These are phyloP conservation scores for Manis javanica DNA, from an alignment of 2,797 vertebrate genomes.

Conservation along the genomic window DNA sequence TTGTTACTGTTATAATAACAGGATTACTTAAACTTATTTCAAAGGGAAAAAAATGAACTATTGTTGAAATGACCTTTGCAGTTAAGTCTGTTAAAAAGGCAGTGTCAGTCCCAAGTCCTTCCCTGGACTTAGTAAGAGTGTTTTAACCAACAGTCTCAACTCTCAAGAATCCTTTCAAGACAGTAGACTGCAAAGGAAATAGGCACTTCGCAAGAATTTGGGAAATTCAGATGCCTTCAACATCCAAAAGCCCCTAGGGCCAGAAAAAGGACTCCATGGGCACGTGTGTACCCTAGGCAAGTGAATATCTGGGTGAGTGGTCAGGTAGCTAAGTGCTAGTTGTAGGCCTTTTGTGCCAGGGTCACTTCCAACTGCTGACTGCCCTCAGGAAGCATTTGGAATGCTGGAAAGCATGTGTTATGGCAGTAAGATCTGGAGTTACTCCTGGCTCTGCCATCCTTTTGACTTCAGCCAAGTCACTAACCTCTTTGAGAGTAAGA, in stretches of 20 bases:
- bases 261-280: background rate
- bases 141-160: background rate
- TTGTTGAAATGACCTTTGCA: background rate
- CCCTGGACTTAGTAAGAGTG: background rate
- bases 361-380: background rate
- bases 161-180: background rate
- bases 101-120: background rate
- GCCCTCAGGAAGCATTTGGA: background rate
- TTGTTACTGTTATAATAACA: background rate
- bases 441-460: background rate
- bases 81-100: background rate
- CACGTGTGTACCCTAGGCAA: background rate
- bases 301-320: background rate
- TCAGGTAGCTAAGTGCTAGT: background rate
- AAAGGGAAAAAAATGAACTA: background rate
- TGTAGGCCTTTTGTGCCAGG: background rate
- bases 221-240: background rate
- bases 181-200: background rate
- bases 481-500: background rate
- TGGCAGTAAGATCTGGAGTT: background rate
- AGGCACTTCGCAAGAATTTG: constrained; percentile 6
- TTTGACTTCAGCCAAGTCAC: background rate
- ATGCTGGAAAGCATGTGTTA: background rate
- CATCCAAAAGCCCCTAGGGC: background rate
- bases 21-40: background rate